phyloP scores from a whole-genome alignment of 2,797 vertebrate species.

The Acestrorhynchus altus region DNA sequence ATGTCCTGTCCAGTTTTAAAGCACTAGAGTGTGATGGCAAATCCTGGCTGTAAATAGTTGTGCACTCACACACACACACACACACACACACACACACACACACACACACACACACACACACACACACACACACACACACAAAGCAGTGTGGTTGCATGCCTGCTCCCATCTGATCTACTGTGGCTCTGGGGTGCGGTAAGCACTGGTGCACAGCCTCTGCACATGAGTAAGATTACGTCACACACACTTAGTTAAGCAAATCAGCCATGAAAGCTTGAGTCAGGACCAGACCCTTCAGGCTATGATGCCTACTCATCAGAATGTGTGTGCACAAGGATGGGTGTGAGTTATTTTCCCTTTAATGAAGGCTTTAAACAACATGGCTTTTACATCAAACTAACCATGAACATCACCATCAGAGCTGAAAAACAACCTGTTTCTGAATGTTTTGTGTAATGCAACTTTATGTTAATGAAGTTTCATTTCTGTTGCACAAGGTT shows the following conservation, averaged over 20 bases:
- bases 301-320: slow-evolving; percentile 17
- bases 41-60: neutral
- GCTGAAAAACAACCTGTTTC: neutral
- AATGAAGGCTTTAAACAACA: slow-evolving; percentile 10
- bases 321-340: slow-evolving; percentile 1
- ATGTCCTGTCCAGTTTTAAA: neutral
- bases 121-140: neutral
- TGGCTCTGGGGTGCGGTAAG: slow-evolving; percentile 20
- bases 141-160: neutral
- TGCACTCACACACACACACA: neutral
- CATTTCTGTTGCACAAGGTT: no score
- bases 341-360: slow-evolving; percentile 9
- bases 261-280: slow-evolving; percentile 16
- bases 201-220: slow-evolving; percentile 24
- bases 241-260: slow-evolving; percentile 33
- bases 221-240: slow-evolving; percentile 31
- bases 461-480: no score
- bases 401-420: no score
- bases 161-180: slow-evolving; percentile 18
- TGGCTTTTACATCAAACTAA: slow-evolving; percentile 3
- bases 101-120: neutral
- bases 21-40: neutral
- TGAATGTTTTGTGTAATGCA: no score
- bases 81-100: neutral
- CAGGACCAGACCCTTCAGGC: slow-evolving; percentile 8